phyloP scores from a whole-genome alignment of 2,113 vertebrate genomes.

The Symphodus melops region DNA sequence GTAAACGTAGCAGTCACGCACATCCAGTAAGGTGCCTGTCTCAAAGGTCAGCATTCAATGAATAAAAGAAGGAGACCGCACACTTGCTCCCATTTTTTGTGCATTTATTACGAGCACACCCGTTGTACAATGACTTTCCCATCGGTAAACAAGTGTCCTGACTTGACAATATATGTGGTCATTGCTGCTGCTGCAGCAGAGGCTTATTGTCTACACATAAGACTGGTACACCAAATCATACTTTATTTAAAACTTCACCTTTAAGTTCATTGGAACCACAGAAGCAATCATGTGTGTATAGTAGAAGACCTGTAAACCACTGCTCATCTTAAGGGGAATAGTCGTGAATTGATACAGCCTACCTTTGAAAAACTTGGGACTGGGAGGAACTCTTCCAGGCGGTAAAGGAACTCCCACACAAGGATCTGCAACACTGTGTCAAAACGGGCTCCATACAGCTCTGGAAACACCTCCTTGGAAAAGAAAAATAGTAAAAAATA shows the following conservation, averaged over 20 bases:
- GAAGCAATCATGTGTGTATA: neutral
- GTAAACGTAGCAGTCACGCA: too few relatives aligned
- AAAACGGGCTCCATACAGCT: neutral
- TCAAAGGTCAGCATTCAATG: too few relatives aligned
- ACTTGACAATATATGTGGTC: too few relatives aligned
- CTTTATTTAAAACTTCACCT: neutral
- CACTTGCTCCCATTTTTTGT: too few relatives aligned
- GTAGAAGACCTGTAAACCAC: neutral
- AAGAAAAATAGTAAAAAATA: neutral
- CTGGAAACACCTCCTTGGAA: neutral
- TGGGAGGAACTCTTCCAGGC: conserved; percentile 1
- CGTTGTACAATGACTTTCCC: neutral
- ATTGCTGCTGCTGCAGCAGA: too few relatives aligned
- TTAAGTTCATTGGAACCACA: neutral
- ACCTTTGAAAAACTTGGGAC: conserved; percentile 15
- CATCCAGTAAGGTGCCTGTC: too few relatives aligned
- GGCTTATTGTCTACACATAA: too few relatives aligned
- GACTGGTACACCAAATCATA: too few relatives aligned
- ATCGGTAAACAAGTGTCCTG: too few relatives aligned
- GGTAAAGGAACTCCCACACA: neutral
- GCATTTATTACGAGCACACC: too few relatives aligned
- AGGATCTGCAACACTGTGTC: conserved; percentile 14
- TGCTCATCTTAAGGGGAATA: too few relatives aligned
- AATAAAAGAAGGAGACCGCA: too few relatives aligned
- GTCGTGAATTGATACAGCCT: neutral